These are phyloP conservation scores for Drosophila repletoides DNA, from an alignment of 1,140 invertebrate genomes.

Conservation along the genomic window DNA sequence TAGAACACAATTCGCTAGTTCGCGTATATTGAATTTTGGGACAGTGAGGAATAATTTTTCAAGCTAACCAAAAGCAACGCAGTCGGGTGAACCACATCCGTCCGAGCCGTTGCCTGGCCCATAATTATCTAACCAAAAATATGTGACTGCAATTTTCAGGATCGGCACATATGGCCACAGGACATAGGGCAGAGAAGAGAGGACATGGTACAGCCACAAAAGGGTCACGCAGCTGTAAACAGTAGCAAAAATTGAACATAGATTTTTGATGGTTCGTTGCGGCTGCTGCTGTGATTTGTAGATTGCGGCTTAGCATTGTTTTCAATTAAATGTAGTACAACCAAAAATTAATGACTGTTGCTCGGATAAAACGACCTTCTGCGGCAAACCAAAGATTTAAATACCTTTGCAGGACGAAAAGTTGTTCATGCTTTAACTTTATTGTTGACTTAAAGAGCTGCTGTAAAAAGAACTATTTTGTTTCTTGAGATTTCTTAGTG, in stretches of 20 bases:
- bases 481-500: too few species aligned
- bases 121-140: conserved; percentile 69
- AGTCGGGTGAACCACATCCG: conserved; percentile 73
- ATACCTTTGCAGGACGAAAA: too few species aligned
- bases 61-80: conserved; percentile 53
- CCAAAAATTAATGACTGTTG: neutral
- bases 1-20: neutral
- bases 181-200: neutral
- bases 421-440: too few species aligned
- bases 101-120: conserved; percentile 21
- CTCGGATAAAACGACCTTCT: too few species aligned
- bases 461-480: too few species aligned
- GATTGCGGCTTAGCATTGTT: conserved; percentile 10
- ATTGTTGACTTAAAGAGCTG: too few species aligned
- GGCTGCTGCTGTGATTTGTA: conserved; percentile 22
- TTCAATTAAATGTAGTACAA: conserved; percentile 11
- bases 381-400: too few species aligned
- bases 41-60: conserved; percentile 60
- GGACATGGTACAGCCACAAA: conserved; percentile 9
- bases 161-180: conserved; percentile 9
- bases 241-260: conserved; percentile 21
- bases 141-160: conserved; percentile 42
- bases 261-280: conserved; percentile 1
- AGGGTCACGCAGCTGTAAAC: conserved; percentile 28
- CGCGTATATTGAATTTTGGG: conserved; percentile 21